Evolutionary conservation across 1,140 invertebrate genomes (phyloP).

Genomic region (Pseudobourletiella spinata): DNA sequence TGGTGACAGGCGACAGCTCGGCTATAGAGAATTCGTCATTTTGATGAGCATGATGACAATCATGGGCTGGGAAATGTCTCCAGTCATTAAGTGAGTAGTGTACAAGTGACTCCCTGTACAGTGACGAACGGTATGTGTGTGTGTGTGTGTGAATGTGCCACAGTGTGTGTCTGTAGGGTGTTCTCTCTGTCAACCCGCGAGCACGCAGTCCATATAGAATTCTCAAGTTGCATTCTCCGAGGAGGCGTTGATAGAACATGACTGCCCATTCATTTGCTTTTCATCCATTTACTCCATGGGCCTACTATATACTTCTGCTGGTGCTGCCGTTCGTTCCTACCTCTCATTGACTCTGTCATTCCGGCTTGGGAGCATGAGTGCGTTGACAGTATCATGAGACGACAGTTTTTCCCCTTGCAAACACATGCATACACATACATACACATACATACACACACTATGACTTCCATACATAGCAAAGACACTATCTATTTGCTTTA

Average conservation of each 20-base stretch:
- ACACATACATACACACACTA: too few relatives aligned
- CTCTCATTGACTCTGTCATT: too few relatives aligned
- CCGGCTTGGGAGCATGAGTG: too few relatives aligned
- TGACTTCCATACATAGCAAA: too few relatives aligned
- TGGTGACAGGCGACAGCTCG: neutral
- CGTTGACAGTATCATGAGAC: too few relatives aligned
- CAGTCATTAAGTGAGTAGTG: neutral
- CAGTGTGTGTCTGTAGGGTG: too few relatives aligned
- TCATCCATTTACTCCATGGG: neutral
- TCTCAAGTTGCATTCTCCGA: neutral
- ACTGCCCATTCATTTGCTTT: conserved; percentile 24
- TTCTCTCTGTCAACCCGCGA: neutral
- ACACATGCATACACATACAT: conserved; percentile 1
- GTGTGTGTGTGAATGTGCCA: too few relatives aligned
- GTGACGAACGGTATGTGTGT: too few relatives aligned
- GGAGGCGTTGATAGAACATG: conserved; percentile 30
- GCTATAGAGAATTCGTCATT: neutral
- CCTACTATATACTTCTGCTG: too few relatives aligned
- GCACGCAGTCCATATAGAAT: neutral
- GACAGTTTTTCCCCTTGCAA: neutral
- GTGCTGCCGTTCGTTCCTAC: too few relatives aligned
- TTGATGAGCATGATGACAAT: neutral
- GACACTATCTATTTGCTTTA: too few relatives aligned
- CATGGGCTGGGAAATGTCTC: conserved; percentile 3
- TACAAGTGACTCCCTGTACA: neutral